Base-by-base conservation (phyloP, 1,140 invertebrate genomes). In the Neodiprion lecontei region DNA sequence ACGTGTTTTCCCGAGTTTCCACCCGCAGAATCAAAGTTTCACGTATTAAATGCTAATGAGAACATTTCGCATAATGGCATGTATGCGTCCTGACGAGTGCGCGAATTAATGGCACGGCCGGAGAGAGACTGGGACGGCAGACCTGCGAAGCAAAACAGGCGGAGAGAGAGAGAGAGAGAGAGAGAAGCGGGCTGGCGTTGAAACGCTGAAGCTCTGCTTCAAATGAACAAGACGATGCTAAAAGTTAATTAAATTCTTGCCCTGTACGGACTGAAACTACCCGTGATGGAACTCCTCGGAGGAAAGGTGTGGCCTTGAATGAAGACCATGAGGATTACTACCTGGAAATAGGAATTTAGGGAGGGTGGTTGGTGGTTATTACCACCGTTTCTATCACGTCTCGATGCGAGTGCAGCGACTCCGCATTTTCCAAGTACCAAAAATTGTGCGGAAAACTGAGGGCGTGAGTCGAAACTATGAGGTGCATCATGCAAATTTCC, bases 41-140 rank as follows among this genome's bases (percentile, higher is more conserved):
- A 74, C 74, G 82, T 79, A 83, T 84, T 83, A 83, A 84, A 83
- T 83, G 79, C 80, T 80, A 78, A 81, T 83, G 79, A 83, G 82
- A 80, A 77, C 77, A 74, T 72, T 76, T 73, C 75, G 74, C 79
- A 81, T 81, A 81, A 81, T 81, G 80, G 77, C 75, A 78, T 78
- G 80, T 81, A 77, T 79, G 80, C 77, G 70, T 69, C 72, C 77
- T 81, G 80, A 81, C 78, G 80, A 81, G 79, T 76, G 77, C 70
- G 81, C 74, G 78, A 81, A 81, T 81, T 81, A 81, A 75, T 77
- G 74, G 11, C 17, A 53, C 10, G n/a, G 77, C 76, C 76, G 79
- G 73, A 74, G 65, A 66, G 70, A 48, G 72, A 72, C 69, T 50
- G 73, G 73, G 73, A 65, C 65, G 74, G 74, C 53, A 70, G 75